Evolutionary conservation across 1,140 invertebrate species (phyloP), one percentile per base, ranked within the genome.

Genomic region (Formica exsecta): DNA sequence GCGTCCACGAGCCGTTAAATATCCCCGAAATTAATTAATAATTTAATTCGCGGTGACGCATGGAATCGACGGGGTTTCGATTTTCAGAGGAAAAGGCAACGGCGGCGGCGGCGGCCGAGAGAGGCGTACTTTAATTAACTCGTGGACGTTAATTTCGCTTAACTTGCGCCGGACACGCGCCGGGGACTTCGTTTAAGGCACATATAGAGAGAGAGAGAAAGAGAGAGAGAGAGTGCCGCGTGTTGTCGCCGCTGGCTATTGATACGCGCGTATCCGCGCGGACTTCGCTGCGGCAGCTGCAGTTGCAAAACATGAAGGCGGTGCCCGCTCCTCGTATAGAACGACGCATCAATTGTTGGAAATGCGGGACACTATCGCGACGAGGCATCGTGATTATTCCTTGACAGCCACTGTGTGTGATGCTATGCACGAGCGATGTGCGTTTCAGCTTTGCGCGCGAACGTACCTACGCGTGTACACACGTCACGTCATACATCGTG

Each of bases 291-390:
- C 75, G 41, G 61, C 51, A 38, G 19, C 19, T 22, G 79, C 79
- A 66, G 62, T 64, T 41, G 79, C 79, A 54, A 73, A 83, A 83
- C 38, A 90, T 73, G 89, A 90, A 90, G 89, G 88, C 87, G 83
- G 64, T 51, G 81, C 59, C 79, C 73, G 85, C 57, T 73, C 74
- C 70, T 51, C 73, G 74, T 75, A 85, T 68, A 86, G 73, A 88
- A 87, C 85, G 66, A 66, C 83, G 89, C 87, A 90, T 90, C 89
- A 90, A 90, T 90, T 90, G 89, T 90, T 90, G 83, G 89, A 84
- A 90, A 90, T 86, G 85, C 89, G 77, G 86, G 89, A 90, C 89
- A 88, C 86, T 90, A 90, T 90, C 89, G 77, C 75, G 83, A 71
- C 89, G 71, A 84, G 62, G 71, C 64, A 90, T 90, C 89, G 89